A percentile compares a stretch with the other conserved stretches of the same genome.
Evolutionary conservation across 2,888 invertebrate species (phyloP).

Genomic region (Phalera bucephala): DNA sequence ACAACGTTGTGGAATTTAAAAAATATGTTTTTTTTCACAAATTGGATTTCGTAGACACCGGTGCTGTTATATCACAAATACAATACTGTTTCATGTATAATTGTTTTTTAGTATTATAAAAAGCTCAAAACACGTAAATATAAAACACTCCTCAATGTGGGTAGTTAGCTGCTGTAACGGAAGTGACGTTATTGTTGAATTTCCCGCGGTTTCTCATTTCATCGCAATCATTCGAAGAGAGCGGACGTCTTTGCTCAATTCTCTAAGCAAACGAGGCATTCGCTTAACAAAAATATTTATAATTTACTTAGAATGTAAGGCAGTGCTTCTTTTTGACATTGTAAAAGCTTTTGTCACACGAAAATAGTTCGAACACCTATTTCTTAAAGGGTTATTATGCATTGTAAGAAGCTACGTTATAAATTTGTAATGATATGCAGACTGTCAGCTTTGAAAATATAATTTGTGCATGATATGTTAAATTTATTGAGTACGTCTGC

Average conservation of each 20-base stretch:
- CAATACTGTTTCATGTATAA: slow-evolving; percentile 48
- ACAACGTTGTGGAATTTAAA: slow-evolving; percentile 35
- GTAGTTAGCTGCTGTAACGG: slow-evolving; percentile 53
- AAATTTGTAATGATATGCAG: slow-evolving; percentile 71
- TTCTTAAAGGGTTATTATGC: slow-evolving; percentile 27
- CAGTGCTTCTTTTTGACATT: slow-evolving; percentile 68
- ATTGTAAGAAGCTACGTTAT: slow-evolving; percentile 33
- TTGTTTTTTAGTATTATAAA: slow-evolving; percentile 48
- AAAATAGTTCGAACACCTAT: slow-evolving; percentile 36
- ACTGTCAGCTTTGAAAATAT: slow-evolving; percentile 53
- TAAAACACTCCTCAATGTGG: slow-evolving; percentile 47
- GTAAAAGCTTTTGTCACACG: slow-evolving; percentile 59
- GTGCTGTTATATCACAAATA: slow-evolving; percentile 45
- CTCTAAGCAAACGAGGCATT: slow-evolving; percentile 42
- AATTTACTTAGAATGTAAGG: slow-evolving; percentile 74
- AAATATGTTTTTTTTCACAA: slow-evolving; percentile 43
- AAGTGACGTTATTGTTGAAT: slow-evolving; percentile 29
- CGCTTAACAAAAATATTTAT: slow-evolving; percentile 52
- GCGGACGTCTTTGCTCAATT: slow-evolving; percentile 46
- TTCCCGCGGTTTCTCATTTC: slow-evolving; percentile 43
- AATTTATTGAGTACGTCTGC: slow-evolving; percentile 35
- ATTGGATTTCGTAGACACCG: slow-evolving; percentile 39
- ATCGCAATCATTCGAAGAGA: slow-evolving; percentile 50
- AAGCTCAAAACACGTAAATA: slow-evolving; percentile 66
- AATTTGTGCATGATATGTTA: slow-evolving; percentile 77